Evolutionary conservation across 2,113 vertebrate species (phyloP).

Genomic region (Brachypodius melanocephalos): DNA sequence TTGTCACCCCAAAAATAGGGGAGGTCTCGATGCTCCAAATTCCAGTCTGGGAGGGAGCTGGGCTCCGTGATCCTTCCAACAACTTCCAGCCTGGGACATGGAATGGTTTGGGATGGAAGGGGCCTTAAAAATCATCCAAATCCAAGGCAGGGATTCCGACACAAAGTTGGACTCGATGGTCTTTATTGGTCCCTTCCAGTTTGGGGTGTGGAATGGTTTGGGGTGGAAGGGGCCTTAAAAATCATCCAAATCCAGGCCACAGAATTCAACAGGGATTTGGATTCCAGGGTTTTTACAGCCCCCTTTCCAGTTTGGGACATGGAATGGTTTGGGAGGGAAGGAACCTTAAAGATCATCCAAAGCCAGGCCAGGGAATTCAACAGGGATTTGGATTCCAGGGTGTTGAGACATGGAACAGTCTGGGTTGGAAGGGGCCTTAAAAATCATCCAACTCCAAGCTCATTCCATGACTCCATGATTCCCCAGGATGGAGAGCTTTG

Average conservation of each 20-base stretch:
- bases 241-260: fast-evolving
- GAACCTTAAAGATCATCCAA: not conserved
- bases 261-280: fast-evolving
- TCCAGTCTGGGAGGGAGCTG: not conserved
- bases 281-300: fast-evolving
- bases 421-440: not conserved
- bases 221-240: not conserved
- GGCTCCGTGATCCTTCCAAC: not conserved
- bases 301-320: fast-evolving
- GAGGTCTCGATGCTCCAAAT: not conserved
- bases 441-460: not conserved
- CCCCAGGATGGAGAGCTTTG: not conserved
- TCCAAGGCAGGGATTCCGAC: fast-evolving
- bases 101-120: not conserved
- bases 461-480: fast-evolving
- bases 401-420: not conserved
- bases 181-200: fast-evolving
- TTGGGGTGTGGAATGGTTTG: not conserved
- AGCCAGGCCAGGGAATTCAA: fast-evolving
- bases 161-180: not conserved
- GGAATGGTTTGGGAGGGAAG: not conserved
- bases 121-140: not conserved
- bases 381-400: not conserved
- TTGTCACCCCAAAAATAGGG: not conserved
- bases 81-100: not conserved